Evolutionary conservation across 37 sponge, comb jelly and placozoan species (phyloP).

Genomic region (Tethya wilhelma): DNA sequence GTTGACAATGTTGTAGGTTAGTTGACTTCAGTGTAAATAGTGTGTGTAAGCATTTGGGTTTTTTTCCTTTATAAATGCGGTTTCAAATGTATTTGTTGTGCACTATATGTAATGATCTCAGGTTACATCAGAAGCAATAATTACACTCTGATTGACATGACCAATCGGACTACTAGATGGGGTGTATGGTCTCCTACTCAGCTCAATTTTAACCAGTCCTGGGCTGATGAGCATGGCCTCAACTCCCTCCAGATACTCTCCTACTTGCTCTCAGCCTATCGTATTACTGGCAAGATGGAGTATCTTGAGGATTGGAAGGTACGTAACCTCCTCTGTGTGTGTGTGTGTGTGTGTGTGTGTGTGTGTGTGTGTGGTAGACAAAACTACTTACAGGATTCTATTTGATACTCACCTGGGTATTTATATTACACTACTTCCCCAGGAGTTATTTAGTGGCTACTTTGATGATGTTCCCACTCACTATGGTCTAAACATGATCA

Average conservation of each 20-base stretch:
- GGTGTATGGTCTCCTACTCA: slow-evolving; percentile 81
- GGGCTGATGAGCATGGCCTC: slow-evolving; percentile 87
- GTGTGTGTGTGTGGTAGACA: neutral
- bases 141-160: slow-evolving; percentile 69
- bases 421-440: neutral
- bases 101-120: slow-evolving; percentile 7
- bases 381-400: neutral
- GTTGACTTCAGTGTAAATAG: neutral
- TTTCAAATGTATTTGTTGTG: neutral
- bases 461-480: slow-evolving; percentile 48
- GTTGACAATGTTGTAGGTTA: slow-evolving; percentile 68
- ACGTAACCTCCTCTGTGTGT: neutral
- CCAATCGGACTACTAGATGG: slow-evolving; percentile 72
- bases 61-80: neutral
- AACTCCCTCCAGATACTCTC: slow-evolving; percentile 84
- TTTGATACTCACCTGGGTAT: neutral
- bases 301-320: slow-evolving; percentile 5
- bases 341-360: slow-evolving; percentile 18
- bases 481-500: slow-evolving; percentile 82
- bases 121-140: slow-evolving; percentile 67
- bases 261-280: slow-evolving; percentile 75
- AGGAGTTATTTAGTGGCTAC: slow-evolving; percentile 55
- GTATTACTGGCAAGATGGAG: slow-evolving; percentile 53
- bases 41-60: neutral
- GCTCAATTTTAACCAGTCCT: slow-evolving; percentile 72